These are phyloP conservation scores for Scomber scombrus DNA, from an alignment of 2,113 vertebrate genomes.

Conservation along the genomic window DNA sequence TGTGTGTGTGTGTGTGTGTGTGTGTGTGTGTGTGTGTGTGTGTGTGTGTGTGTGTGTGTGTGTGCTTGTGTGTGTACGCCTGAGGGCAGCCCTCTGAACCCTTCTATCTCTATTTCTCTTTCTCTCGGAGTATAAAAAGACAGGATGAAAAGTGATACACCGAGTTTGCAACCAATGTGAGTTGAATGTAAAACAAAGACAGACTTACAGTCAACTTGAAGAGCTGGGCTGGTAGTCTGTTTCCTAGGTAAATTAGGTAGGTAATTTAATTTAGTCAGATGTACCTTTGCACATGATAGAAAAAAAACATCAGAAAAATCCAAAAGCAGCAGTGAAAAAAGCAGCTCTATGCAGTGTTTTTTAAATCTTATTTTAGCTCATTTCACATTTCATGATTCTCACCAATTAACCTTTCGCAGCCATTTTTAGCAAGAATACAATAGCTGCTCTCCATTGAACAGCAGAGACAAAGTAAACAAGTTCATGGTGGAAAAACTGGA, in stretches of 20 bases:
- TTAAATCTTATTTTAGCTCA: too few relatives aligned
- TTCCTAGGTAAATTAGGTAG: not conserved
- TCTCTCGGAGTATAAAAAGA: conserved; percentile 49
- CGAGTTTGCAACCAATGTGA: conserved; percentile 21
- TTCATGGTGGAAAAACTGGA: too few relatives aligned
- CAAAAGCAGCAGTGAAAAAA: too few relatives aligned
- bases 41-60: conserved; percentile 21
- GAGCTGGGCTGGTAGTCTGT: not conserved
- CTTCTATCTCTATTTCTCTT: conserved; percentile 16
- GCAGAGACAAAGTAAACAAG: too few relatives aligned
- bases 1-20: conserved; percentile 19
- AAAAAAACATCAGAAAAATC: not conserved
- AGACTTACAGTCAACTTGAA: not conserved
- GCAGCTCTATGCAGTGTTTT: too few relatives aligned
- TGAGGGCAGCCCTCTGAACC: conserved; percentile 45
- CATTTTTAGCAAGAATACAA: too few relatives aligned
- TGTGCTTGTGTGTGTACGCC: conserved; percentile 31
- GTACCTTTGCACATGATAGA: too few relatives aligned
- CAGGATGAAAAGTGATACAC: conserved; percentile 29
- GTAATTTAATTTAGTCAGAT: not conserved
- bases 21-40: not conserved
- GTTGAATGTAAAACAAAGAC: conserved; percentile 31
- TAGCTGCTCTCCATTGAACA: too few relatives aligned
- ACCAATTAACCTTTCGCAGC: too few relatives aligned
- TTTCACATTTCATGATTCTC: too few relatives aligned